Evolutionary conservation across 2,888 invertebrate genomes (phyloP), one percentile per base, ranked within the genome.

Genomic region (Amphipyra berbera): DNA sequence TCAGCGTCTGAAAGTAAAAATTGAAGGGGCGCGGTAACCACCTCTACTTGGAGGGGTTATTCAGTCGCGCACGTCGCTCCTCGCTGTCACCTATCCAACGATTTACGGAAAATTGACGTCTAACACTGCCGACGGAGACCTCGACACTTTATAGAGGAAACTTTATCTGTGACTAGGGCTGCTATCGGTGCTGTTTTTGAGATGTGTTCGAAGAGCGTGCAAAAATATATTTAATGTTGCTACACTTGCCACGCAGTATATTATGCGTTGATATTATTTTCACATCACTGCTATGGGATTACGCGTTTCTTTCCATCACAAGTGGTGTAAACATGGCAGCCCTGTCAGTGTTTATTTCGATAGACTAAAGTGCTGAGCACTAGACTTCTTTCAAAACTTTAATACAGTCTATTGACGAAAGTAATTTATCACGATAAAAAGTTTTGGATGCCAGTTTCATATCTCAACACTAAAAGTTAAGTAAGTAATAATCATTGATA

Each of bases 1-100:
- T 91, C 89, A 88, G 89, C 88, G 83, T 87, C 82, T 87, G 88
- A 88, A 89, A 90, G 84, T 87, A 88, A 89, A 91, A 90, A 89
- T 90, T 81, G 82, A 79, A 87, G 84, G 79, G 82, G 81, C 75
- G 84, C 80, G 80, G 82, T 82, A 81, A 81, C 82, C 78, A 56
- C 75, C 59, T 74, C 70, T 76, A 63, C 63, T 74, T 68, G 55
- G 75, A 68, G 71, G 71, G 21, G 21, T 21, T 61, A 62, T 62
- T 61, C 64, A 64, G 66, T 59, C 72, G 68, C 76, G 75, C 85
- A 86, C 85, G 84, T 87, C 80, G 76, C 73, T 74, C 66, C 75
- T 77, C 70, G 72, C 76, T 86, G 90, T 87, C 91, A 91, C 85
- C 85, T 86, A 88, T 83, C 86, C 83, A 67, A 79, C 87, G 86